phyloP scores from a whole-genome alignment of 1,140 invertebrate genomes.

The Bombus cullumanus region DNA sequence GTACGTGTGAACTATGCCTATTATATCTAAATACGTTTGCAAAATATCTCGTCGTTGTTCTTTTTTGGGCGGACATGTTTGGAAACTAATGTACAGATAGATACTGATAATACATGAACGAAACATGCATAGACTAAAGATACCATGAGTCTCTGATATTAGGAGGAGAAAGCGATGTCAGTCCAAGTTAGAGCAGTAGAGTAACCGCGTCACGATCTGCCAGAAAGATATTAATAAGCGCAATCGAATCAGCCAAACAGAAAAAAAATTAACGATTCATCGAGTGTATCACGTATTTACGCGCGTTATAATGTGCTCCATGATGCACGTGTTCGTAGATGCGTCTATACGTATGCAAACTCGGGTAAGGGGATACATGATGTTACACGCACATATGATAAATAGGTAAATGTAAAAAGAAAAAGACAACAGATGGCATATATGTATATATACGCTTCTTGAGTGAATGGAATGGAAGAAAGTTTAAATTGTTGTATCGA shows the following conservation, averaged over 20 bases:
- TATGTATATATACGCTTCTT: constrained; percentile 26
- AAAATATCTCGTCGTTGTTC: constrained; percentile 41
- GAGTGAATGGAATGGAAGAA: constrained; percentile 9
- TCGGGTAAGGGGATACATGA: constrained; percentile 10
- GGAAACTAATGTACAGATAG: too few relatives aligned
- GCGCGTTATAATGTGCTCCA: constrained; percentile 8
- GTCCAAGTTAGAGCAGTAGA: constrained; percentile 14
- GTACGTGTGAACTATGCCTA: background rate
- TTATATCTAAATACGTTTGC: background rate
- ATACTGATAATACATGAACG: background rate
- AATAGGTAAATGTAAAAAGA: background rate
- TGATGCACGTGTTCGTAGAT: constrained; percentile 2
- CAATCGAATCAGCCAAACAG: constrained; percentile 14
- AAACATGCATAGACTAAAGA: background rate
- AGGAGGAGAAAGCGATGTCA: constrained; percentile 20
- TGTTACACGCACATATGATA: constrained; percentile 49
- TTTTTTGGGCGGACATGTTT: constrained; percentile 21
- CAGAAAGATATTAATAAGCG: constrained; percentile 23
- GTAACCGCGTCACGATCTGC: constrained; percentile 29
- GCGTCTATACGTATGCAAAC: constrained; percentile 12
- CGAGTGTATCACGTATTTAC: background rate
- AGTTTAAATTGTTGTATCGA: constrained; percentile 18
- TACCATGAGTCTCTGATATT: background rate
- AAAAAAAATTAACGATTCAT: background rate
- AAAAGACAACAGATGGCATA: background rate